Evolutionary conservation across 1,140 invertebrate species (phyloP).

Genomic region (Papilio xuthus): DNA sequence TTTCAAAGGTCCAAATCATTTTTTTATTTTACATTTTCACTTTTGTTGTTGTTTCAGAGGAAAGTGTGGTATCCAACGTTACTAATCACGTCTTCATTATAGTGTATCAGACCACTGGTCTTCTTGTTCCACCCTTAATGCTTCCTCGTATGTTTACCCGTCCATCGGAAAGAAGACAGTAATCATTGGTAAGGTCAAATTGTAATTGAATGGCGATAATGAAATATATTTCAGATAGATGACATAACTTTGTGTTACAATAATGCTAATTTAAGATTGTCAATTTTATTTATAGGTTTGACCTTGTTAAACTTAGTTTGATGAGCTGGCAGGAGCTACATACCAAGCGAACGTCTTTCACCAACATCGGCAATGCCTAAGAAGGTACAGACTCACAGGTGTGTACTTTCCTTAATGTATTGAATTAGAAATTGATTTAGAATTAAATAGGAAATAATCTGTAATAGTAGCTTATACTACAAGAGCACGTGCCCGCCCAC

Average conservation of each 20-base stretch:
- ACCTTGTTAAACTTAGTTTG: background rate
- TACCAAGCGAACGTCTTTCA: background rate
- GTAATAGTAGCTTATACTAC: conserved; percentile 48
- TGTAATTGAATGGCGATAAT: too few species aligned
- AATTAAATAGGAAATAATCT: conserved; percentile 42
- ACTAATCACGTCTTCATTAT: too few species aligned
- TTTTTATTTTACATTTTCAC: background rate
- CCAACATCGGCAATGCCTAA: background rate
- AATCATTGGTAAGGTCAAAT: too few species aligned
- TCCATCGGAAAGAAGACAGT: too few species aligned
- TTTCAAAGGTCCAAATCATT: too few species aligned
- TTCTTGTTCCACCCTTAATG: too few species aligned
- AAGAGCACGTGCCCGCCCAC: conserved; percentile 60
- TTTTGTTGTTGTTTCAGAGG: background rate
- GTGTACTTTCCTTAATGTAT: background rate
- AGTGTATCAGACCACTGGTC: too few species aligned
- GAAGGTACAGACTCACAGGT: background rate
- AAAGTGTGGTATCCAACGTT: too few species aligned
- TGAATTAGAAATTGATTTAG: background rate
- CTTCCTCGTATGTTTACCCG: too few species aligned
- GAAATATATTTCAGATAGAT: too few species aligned
- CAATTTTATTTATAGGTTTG: background rate
- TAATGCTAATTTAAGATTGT: background rate
- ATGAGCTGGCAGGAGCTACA: background rate
- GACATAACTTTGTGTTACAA: background rate